Evolutionary conservation across 2,888 invertebrate genomes (phyloP).

Genomic region (Torymus auratus): DNA sequence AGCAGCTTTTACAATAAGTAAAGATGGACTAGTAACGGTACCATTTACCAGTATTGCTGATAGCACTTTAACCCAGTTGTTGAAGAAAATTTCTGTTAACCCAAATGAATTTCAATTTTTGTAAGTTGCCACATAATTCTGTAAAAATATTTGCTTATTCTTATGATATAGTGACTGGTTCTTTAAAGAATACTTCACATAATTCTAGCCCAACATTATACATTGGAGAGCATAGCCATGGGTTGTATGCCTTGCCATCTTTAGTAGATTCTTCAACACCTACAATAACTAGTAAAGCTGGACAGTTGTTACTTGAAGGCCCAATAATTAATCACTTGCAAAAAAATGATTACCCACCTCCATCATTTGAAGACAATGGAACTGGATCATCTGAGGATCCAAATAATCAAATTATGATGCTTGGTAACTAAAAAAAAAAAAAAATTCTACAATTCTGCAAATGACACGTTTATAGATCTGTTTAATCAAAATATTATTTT

Average conservation of each 20-base stretch:
- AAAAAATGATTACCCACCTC: conserved; percentile 59
- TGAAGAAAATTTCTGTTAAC: conserved; percentile 75
- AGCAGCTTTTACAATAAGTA: conserved; percentile 88
- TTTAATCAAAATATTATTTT: conserved; percentile 27
- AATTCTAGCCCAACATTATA: conserved; percentile 90
- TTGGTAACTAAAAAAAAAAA: conserved; percentile 63
- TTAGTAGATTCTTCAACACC: conserved; percentile 93
- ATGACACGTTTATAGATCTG: not conserved
- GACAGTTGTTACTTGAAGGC: conserved; percentile 86
- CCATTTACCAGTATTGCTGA: conserved; percentile 94
- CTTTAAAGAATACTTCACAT: conserved; percentile 30
- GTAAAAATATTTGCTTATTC: conserved; percentile 11
- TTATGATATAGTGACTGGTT: not conserved
- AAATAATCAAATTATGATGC: conserved; percentile 65
- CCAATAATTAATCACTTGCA: conserved; percentile 77
- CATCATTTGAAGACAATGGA: conserved; percentile 7
- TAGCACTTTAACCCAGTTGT: conserved; percentile 85
- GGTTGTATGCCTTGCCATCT: conserved; percentile 94
- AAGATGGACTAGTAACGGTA: conserved; percentile 87
- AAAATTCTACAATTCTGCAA: not conserved
- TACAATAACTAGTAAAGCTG: conserved; percentile 86
- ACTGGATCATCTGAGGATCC: conserved; percentile 58
- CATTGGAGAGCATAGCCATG: conserved; percentile 91
- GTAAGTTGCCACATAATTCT: conserved; percentile 71
- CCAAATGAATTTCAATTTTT: conserved; percentile 78